phyloP scores from a whole-genome alignment of 1,140 invertebrate genomes.

The Heterodera schachtii region DNA sequence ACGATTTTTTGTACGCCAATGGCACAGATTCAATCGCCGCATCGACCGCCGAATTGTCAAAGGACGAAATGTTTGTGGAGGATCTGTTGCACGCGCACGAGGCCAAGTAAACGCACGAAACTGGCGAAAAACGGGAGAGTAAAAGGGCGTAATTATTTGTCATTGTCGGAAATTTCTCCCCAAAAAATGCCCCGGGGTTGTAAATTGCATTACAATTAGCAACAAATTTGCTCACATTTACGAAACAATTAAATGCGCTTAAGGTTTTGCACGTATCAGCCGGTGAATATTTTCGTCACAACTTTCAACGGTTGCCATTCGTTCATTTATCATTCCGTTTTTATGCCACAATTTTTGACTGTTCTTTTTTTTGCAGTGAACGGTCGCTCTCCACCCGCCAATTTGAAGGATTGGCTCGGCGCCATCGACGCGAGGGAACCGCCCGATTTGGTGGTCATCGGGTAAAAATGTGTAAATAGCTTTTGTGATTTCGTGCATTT shows the following conservation, averaged over 20 bases:
- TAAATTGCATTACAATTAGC: too few relatives aligned
- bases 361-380: conserved; percentile 48
- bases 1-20: neutral
- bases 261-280: conserved; percentile 58
- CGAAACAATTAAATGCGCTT: conserved; percentile 22
- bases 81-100: conserved; percentile 57
- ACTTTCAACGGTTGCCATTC: conserved; percentile 55
- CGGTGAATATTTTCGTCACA: conserved; percentile 52
- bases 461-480: conserved; percentile 36
- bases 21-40: neutral
- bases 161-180: too few relatives aligned
- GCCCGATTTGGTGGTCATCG: conserved; percentile 62
- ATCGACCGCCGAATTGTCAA: conserved; percentile 17
- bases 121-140: too few relatives aligned
- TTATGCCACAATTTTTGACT: neutral
- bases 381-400: conserved; percentile 51
- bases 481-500: neutral
- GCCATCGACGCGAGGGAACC: conserved; percentile 31
- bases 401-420: conserved; percentile 54
- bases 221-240: neutral
- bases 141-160: too few relatives aligned
- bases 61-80: conserved; percentile 53
- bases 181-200: too few relatives aligned
- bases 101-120: conserved; percentile 25
- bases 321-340: neutral